These are phyloP conservation scores for Prochilodus magdalenae DNA, from an alignment of 2,113 vertebrate species.

Conservation along the genomic window DNA sequence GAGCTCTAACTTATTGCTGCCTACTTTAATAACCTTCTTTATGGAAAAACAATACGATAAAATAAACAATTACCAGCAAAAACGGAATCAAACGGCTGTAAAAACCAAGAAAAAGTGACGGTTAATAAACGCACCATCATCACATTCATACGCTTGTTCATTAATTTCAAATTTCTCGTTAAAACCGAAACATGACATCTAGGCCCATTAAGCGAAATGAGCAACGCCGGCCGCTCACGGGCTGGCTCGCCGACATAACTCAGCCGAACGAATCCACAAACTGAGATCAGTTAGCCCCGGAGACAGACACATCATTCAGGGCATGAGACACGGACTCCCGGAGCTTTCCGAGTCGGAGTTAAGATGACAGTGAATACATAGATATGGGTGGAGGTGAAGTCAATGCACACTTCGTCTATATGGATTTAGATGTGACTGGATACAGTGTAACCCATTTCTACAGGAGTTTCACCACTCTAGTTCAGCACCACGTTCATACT, in stretches of 20 bases:
- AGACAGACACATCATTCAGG: conserved; percentile 4
- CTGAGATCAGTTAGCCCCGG: neutral
- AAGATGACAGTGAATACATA: neutral
- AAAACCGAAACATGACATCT: conserved; percentile 3
- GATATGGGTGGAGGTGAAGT: neutral
- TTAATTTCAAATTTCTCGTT: conserved; percentile 9
- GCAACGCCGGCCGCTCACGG: neutral
- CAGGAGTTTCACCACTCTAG: neutral
- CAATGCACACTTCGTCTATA: neutral
- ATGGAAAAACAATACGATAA: neutral
- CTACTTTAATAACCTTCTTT: neutral
- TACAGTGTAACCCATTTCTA: neutral
- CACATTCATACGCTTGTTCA: conserved; percentile 54
- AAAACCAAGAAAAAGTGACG: neutral
- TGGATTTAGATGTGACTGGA: neutral
- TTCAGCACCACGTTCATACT: neutral
- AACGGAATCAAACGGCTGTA: neutral
- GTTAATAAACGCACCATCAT: neutral
- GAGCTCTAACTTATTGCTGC: neutral
- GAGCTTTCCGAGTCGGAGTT: neutral
- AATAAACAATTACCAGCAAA: neutral
- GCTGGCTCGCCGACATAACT: neutral
- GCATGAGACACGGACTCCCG: neutral
- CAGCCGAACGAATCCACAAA: neutral
- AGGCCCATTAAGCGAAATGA: neutral